These are phyloP conservation scores for Crocidura indochinensis DNA, from an alignment of 2,797 vertebrate genomes.

Conservation along the genomic window DNA sequence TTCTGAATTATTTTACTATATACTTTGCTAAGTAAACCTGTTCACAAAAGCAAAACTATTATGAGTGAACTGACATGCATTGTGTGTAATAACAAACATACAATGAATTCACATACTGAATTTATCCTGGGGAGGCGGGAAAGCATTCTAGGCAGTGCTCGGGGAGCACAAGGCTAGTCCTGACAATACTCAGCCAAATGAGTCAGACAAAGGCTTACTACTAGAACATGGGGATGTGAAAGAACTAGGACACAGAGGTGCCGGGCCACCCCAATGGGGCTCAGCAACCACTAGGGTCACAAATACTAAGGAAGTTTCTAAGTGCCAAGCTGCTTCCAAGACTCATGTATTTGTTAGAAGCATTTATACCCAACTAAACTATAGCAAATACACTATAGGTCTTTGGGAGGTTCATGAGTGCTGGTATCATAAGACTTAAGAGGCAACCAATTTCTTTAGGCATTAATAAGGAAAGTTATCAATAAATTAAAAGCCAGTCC, in stretches of 20 bases:
- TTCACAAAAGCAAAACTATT: neutral
- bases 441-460: slow-evolving; percentile 30
- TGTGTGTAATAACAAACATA: slow-evolving; percentile 24
- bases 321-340: neutral
- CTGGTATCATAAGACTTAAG: slow-evolving; percentile 14
- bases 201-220: too few species aligned
- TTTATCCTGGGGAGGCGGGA: neutral
- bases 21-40: slow-evolving; percentile 47
- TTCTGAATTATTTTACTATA: slow-evolving; percentile 52
- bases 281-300: too few species aligned
- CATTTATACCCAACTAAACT: neutral
- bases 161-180: too few species aligned
- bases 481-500: neutral
- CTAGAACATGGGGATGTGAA: too few species aligned
- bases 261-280: too few species aligned
- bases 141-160: neutral
- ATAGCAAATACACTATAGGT: neutral
- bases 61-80: neutral
- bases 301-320: too few species aligned
- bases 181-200: too few species aligned
- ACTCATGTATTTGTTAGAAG: slow-evolving; percentile 51
- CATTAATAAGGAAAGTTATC: slow-evolving; percentile 39
- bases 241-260: too few species aligned
- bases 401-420: neutral
- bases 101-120: slow-evolving; percentile 26